These are phyloP conservation scores for Augochlorella aurata DNA, from an alignment of 2,888 invertebrate species.

Conservation along the genomic window DNA sequence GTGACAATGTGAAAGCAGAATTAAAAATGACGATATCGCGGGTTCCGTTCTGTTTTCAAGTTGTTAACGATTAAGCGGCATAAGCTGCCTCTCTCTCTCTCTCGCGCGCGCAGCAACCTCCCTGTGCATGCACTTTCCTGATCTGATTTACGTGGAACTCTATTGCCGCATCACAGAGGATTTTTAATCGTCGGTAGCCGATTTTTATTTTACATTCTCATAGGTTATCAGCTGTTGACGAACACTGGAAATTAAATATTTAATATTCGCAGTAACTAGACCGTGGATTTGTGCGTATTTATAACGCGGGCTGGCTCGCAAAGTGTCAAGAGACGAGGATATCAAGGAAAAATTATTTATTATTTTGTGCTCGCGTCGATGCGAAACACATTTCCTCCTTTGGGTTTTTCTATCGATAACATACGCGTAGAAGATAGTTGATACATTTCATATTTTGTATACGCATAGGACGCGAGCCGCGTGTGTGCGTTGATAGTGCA, in stretches of 20 bases:
- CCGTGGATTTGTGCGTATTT: no score
- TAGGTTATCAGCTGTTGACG: not conserved
- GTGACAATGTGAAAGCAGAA: not conserved
- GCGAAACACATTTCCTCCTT: no score
- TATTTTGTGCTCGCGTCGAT: no score
- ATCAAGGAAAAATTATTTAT: no score
- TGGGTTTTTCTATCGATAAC: no score
- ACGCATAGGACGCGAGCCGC: slow-evolving; percentile 1
- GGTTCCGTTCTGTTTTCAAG: not conserved
- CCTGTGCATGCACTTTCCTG: not conserved
- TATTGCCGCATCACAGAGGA: not conserved
- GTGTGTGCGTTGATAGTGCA: slow-evolving; percentile 44
- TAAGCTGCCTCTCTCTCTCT: not conserved
- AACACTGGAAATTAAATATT: no score
- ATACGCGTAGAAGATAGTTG: not conserved
- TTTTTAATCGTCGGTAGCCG: not conserved
- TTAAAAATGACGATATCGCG: not conserved
- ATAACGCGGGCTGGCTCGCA: no score
- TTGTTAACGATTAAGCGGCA: not conserved
- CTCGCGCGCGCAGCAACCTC: not conserved
- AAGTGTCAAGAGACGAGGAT: no score
- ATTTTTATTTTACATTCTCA: not conserved
- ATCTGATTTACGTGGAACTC: not conserved
- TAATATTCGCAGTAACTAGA: no score
- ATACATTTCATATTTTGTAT: not conserved